Evolutionary conservation across 2,888 invertebrate species (phyloP).

Genomic region (Chrysomela aeneicollis): DNA sequence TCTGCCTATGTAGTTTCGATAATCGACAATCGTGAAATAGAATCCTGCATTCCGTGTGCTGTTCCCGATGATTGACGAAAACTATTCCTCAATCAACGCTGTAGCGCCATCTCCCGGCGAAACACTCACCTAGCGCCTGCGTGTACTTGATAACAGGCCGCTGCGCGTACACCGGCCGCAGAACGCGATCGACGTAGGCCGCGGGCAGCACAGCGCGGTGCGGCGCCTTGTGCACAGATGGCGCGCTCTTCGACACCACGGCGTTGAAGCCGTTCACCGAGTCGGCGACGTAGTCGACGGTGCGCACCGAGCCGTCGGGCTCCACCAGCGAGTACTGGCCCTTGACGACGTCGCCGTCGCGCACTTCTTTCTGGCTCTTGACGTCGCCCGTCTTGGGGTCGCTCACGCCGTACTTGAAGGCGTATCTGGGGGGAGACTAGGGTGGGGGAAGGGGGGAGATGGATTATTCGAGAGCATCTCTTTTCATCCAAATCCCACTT

Average conservation of each 20-base stretch:
- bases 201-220: conserved; percentile 45
- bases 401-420: conserved; percentile 69
- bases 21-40: no score
- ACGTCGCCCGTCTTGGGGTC: conserved; percentile 70
- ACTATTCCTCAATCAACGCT: neutral
- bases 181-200: conserved; percentile 49
- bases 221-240: conserved; percentile 62
- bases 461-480: neutral
- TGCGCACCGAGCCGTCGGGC: conserved; percentile 61
- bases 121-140: conserved; percentile 46
- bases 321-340: conserved; percentile 60
- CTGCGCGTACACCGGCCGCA: conserved; percentile 55
- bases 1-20: no score
- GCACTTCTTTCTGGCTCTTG: conserved; percentile 68
- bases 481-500: no score
- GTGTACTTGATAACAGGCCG: conserved; percentile 45
- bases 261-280: conserved; percentile 64
- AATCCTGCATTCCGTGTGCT: no score
- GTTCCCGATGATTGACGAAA: no score
- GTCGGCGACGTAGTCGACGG: conserved; percentile 66
- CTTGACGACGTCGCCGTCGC: conserved; percentile 69
- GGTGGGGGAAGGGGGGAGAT: conserved; percentile 39
- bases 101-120: conserved; percentile 25
- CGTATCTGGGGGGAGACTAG: conserved; percentile 68
- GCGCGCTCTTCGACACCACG: conserved; percentile 59